Base-by-base conservation (phyloP, 1,140 invertebrate genomes). In the Amphibalanus amphitrite region DNA sequence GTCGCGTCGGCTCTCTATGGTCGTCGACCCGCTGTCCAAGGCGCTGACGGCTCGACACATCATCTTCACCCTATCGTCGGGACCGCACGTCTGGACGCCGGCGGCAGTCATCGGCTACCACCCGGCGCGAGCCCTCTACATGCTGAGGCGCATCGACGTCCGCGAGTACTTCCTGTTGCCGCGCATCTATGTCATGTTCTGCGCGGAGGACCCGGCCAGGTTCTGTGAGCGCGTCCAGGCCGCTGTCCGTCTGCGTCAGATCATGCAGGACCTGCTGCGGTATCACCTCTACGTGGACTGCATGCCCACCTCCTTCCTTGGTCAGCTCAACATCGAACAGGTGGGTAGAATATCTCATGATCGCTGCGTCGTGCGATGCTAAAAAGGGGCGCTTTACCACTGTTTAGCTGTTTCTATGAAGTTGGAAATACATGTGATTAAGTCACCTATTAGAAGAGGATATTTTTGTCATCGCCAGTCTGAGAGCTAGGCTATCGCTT, bases 201-300 rank as follows among this genome's bases (percentile, higher is more conserved):
- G 83, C 73, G 88, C 86, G 0, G 89, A 90, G 73, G 86, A 90
- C 79, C 88, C 88, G 0, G 81, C 82, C 40, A 81, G 82, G 0
- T 89, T 87, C 78, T 84, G 83, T 0, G 78, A 82, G 38, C 79
- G 89, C 26, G 78, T 90, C 4, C 81, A 80, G n/a, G 82, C 83
- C 25, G 88, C 88, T 0, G 79, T 86, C 0, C 76, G 82, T 40
- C 75, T 82, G 8, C 79, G 88, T 38, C 81, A 81, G n/a, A 1
- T 28, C 3, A 67, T 67, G 65, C n/a, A 28, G 28, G n/a, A 28
- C 65, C 10, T 8, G 26, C 65, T 67, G n/a, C 65, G 65, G 1
- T 67, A 67, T 17, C 20, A 67, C 10, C 28, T 67, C 10, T 67
- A 28, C 28, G 28, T 28, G 4, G 65, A 67, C 26, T 67, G 26